Percentiles rank a stretch among this genome's conserved stretches.
These are phyloP conservation scores for Liparis tanakae DNA, from an alignment of 2,797 vertebrate species.

Conservation along the genomic window DNA sequence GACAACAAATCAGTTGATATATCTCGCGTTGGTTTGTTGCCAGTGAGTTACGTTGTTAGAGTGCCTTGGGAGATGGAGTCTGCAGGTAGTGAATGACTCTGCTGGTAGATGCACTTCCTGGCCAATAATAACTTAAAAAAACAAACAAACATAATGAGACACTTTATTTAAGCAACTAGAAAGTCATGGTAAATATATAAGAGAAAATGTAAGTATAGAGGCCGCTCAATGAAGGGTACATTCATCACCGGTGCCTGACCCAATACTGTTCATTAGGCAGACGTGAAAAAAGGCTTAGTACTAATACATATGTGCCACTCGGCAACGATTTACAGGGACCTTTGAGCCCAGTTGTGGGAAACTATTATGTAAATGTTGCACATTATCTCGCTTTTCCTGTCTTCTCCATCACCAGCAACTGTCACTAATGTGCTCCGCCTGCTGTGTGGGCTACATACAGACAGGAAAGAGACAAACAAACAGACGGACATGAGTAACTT, in stretches of 20 bases:
- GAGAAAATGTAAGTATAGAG: constrained; percentile 44
- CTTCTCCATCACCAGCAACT: constrained; percentile 55
- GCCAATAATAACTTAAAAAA: constrained; percentile 39
- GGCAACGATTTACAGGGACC: constrained; percentile 54
- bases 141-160: constrained; percentile 44
- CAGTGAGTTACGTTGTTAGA: constrained; percentile 33
- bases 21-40: constrained; percentile 41
- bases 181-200: constrained; percentile 48
- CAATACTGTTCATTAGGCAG: constrained; percentile 61
- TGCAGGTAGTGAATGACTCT: constrained; percentile 48
- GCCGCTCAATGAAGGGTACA: constrained; percentile 57
- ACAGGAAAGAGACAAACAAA: constrained; percentile 55
- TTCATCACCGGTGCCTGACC: constrained; percentile 60
- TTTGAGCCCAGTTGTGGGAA: constrained; percentile 55
- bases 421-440: constrained; percentile 54
- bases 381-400: constrained; percentile 53
- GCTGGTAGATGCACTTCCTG: constrained; percentile 13
- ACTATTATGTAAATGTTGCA: constrained; percentile 63
- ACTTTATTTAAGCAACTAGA: constrained; percentile 47
- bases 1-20: constrained; percentile 47
- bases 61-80: constrained; percentile 42
- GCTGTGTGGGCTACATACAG: constrained; percentile 54
- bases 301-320: constrained; percentile 55
- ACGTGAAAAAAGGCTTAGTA: constrained; percentile 54
- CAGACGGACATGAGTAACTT: constrained; percentile 53